Evolutionary conservation across 2,113 vertebrate genomes (phyloP).

Genomic region (Lophura nycthemera): DNA sequence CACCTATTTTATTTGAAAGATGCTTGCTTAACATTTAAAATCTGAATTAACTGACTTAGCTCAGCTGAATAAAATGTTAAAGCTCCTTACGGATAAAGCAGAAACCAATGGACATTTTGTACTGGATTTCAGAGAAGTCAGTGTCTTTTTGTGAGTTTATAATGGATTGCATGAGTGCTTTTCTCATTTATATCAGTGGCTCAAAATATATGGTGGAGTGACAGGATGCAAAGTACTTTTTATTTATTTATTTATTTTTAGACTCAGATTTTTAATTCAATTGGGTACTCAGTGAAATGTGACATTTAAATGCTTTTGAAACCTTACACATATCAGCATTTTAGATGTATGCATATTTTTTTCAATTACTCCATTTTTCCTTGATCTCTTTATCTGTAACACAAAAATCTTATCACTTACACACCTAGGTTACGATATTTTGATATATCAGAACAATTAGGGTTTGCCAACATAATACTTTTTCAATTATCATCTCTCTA

Average conservation of each 20-base stretch:
- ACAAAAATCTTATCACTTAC: neutral
- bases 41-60: neutral
- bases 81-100: neutral
- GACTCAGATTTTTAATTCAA: neutral
- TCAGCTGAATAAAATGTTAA: neutral
- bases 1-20: neutral
- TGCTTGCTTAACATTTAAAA: neutral
- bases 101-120: neutral
- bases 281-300: neutral
- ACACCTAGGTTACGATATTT: neutral
- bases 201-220: neutral
- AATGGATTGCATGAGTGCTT: neutral
- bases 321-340: neutral
- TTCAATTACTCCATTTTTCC: neutral
- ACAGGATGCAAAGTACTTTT: neutral
- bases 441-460: neutral
- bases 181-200: neutral
- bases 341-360: neutral
- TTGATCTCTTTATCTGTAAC: neutral
- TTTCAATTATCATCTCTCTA: neutral
- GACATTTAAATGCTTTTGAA: neutral
- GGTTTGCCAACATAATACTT: neutral
- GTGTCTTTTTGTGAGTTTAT: neutral
- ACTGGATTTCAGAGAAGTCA: neutral
- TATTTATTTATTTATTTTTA: neutral